A percentile compares a stretch with the other conserved stretches of the same genome.
Evolutionary conservation across 2,113 vertebrate species (phyloP).

Genomic region (Monopterus albus): DNA sequence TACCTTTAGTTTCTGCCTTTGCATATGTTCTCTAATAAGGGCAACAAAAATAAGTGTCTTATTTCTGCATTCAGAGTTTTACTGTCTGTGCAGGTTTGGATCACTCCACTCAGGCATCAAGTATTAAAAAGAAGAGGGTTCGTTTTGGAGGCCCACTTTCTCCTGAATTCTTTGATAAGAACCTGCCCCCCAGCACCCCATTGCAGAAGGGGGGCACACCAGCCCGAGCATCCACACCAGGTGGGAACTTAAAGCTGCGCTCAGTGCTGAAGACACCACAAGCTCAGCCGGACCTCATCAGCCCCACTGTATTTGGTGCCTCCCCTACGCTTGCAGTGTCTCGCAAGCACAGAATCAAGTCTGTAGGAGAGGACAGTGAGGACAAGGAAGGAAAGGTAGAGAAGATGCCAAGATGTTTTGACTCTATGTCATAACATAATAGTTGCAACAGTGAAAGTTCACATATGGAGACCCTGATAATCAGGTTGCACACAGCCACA

Average conservation of each 20-base stretch:
- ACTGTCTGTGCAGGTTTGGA: constrained; percentile 38
- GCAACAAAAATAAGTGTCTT: neutral
- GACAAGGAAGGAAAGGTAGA: constrained; percentile 48
- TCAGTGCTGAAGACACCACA: constrained; percentile 72
- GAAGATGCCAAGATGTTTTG: neutral
- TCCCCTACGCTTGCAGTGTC: constrained; percentile 47
- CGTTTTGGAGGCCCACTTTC: constrained; percentile 80
- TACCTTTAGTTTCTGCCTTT: too few relatives aligned
- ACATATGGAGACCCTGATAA: neutral
- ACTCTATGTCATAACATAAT: neutral
- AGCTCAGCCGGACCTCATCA: constrained; percentile 47
- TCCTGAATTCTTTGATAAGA: constrained; percentile 83
- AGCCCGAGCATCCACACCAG: constrained; percentile 39
- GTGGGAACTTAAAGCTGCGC: constrained; percentile 46
- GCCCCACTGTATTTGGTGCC: constrained; percentile 44
- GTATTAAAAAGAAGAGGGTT: constrained; percentile 67
- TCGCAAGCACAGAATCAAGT: neutral
- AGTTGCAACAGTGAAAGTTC: neutral
- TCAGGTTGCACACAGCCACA: neutral
- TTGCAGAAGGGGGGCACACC: constrained; percentile 79
- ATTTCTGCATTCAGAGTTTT: neutral
- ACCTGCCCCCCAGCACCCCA: constrained; percentile 82
- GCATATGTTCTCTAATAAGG: too few relatives aligned
- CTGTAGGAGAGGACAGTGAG: constrained; percentile 1
- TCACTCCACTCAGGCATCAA: neutral